Conservation (phyloP, 2,888 invertebrate genomes). For the Tipula helvola region DNA sequence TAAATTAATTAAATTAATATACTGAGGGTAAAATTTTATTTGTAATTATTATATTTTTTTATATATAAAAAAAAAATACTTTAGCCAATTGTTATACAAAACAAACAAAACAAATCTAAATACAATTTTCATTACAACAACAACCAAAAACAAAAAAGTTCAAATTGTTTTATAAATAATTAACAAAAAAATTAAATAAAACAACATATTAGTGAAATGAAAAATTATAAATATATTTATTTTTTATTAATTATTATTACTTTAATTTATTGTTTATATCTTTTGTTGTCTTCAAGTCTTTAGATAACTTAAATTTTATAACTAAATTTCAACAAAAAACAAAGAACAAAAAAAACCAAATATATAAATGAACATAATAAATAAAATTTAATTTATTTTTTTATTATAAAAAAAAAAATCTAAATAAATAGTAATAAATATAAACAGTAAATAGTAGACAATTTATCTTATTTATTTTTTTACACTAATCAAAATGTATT, state of each 20-base stretch:
- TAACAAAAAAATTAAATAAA: not conserved
- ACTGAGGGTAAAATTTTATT: constrained; percentile 4
- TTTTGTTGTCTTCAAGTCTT: not conserved
- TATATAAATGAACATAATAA: not conserved
- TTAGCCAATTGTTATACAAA: not conserved
- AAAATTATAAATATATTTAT: constrained; percentile 8
- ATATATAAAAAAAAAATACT: not conserved
- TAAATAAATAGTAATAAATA: not conserved
- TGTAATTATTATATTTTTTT: not conserved
- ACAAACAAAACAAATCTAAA: not conserved
- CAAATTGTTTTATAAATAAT: not conserved
- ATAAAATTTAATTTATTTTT: not conserved
- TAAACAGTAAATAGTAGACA: not conserved
- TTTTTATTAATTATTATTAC: constrained; percentile 7
- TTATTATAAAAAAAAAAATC: not conserved
- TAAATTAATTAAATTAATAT: not conserved
- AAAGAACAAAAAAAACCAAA: not conserved
- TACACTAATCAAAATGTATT: not conserved
- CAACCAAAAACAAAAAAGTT: not conserved
- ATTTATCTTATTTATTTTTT: not conserved
- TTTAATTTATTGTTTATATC: not conserved
- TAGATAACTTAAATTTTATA: not conserved
- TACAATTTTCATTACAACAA: not conserved
- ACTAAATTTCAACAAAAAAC: not conserved
- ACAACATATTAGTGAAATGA: constrained; percentile 9